phyloP scores from a whole-genome alignment of 2,113 vertebrate genomes.

The Pseudopodoces humilis region DNA sequence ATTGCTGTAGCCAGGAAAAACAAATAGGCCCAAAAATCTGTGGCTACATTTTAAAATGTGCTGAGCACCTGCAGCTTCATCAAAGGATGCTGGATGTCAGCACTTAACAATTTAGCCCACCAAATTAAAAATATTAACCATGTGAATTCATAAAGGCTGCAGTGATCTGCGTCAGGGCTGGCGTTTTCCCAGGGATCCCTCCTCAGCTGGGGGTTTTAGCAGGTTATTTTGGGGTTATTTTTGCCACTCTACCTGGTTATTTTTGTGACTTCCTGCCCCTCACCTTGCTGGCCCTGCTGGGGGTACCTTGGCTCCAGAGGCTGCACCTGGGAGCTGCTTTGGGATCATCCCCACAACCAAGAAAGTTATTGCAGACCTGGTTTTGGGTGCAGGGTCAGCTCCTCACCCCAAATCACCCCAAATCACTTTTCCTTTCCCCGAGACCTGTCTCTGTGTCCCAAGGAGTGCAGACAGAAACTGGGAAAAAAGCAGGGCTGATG shows the following conservation, averaged over 20 bases:
- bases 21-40: slow-evolving; percentile 14
- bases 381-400: background rate
- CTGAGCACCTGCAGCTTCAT: slow-evolving; percentile 39
- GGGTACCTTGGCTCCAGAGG: background rate
- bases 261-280: background rate
- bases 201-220: background rate
- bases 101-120: background rate
- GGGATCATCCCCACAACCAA: background rate
- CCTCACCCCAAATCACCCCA: background rate
- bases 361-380: background rate
- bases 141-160: background rate
- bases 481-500: background rate
- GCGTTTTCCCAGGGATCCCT: background rate
- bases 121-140: background rate
- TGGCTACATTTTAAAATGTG: background rate
- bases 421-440: background rate
- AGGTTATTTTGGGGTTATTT: background rate
- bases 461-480: background rate
- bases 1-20: slow-evolving; percentile 51
- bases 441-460: rapidly evolving
- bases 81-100: slow-evolving; percentile 13
- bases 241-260: background rate
- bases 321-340: background rate
- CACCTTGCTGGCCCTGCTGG: background rate
- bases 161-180: background rate